These are phyloP conservation scores for Pygoscelis adeliae DNA, from an alignment of 2,113 vertebrate genomes.

Conservation along the genomic window DNA sequence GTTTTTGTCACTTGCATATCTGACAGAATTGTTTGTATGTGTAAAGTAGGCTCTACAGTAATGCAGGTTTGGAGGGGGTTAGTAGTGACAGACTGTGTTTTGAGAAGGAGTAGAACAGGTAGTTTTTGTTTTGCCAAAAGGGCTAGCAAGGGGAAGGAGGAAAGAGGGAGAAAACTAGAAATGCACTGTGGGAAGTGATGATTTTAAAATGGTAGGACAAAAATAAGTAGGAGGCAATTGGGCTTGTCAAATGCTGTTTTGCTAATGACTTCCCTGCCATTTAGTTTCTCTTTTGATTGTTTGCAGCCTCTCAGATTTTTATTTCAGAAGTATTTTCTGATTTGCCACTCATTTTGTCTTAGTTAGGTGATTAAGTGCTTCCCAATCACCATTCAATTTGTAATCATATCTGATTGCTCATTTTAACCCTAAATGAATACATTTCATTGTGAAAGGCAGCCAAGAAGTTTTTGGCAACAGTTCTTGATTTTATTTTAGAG, in stretches of 20 bases:
- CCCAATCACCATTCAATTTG: background rate
- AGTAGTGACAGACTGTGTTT: background rate
- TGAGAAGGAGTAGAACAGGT: background rate
- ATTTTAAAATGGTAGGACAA: background rate
- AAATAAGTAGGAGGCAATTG: background rate
- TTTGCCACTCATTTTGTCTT: background rate
- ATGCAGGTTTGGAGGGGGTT: background rate
- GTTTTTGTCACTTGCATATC: background rate
- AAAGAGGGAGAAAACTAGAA: background rate
- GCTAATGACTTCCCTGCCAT: background rate
- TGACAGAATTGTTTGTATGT: background rate
- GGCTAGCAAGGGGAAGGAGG: background rate
- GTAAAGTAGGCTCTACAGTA: background rate
- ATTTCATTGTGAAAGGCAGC: background rate
- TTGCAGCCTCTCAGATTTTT: background rate
- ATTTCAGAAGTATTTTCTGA: slow-evolving; percentile 12
- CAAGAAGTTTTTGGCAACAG: background rate
- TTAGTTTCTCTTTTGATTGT: background rate
- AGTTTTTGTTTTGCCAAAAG: background rate
- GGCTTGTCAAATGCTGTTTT: background rate
- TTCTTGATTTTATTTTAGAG: slow-evolving; percentile 8
- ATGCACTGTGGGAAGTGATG: background rate
- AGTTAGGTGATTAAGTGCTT: slow-evolving; percentile 5
- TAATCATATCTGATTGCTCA: slow-evolving; percentile 6
- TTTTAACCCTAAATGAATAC: background rate